Evolutionary conservation across 2,888 invertebrate genomes (phyloP).

Genomic region (Polymixis lichenea): DNA sequence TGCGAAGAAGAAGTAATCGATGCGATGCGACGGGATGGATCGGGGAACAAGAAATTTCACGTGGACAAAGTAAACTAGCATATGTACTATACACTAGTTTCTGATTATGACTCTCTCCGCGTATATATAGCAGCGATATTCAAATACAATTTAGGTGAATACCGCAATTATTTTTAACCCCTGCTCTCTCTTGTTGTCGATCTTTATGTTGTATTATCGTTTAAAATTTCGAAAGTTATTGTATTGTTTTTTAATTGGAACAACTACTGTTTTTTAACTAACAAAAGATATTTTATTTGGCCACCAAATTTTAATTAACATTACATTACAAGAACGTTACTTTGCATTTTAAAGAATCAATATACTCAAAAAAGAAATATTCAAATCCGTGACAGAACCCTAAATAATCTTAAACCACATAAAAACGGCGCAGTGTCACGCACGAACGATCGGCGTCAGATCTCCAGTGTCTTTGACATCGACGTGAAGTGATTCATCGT

Average conservation of each 20-base stretch:
- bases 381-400: constrained; percentile 32
- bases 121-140: neutral
- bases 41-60: too few species aligned
- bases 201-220: neutral
- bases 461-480: constrained; percentile 75
- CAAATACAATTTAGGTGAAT: neutral
- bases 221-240: neutral
- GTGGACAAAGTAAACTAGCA: too few species aligned
- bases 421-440: constrained; percentile 73
- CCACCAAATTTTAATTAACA: neutral
- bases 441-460: constrained; percentile 71
- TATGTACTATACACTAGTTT: too few species aligned
- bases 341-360: neutral
- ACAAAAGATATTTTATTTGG: too few species aligned
- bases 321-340: too few species aligned
- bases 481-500: constrained; percentile 60
- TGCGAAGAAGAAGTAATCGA: too few species aligned
- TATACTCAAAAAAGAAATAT: neutral
- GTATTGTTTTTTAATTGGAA: neutral
- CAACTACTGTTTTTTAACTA: too few species aligned
- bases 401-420: constrained; percentile 55
- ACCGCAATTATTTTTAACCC: neutral
- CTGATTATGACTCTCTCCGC: too few species aligned
- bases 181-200: neutral
- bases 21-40: too few species aligned